Percentiles rank a stretch among this genome's conserved stretches.
Conservation (phyloP, 1,140 invertebrate species). For the Triops longicaudatus region DNA sequence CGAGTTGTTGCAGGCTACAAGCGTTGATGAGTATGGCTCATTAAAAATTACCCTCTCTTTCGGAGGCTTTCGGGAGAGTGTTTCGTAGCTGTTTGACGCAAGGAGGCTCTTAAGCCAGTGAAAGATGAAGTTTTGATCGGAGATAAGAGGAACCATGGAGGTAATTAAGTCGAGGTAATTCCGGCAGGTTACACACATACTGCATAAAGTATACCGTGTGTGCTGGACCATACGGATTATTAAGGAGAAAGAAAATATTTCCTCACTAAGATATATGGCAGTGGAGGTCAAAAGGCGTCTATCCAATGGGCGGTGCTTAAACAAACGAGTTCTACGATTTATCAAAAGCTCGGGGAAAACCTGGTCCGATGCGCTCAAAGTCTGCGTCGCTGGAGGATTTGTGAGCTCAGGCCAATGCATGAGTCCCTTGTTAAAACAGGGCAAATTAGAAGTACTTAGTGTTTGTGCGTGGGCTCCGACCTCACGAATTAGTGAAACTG, state of each 20-base stretch:
- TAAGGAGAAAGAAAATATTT: not conserved
- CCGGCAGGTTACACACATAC: not conserved
- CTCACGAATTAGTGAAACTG: slow-evolving; percentile 7
- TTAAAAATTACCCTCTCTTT: not conserved
- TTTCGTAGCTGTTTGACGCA: not conserved
- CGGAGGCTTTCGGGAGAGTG: not conserved
- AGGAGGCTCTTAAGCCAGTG: not conserved
- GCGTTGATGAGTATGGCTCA: slow-evolving; percentile 10
- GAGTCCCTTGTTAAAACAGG: not conserved
- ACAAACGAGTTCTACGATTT: slow-evolving; percentile 12
- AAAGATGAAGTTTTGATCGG: slow-evolving; percentile 5
- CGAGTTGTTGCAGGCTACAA: not conserved
- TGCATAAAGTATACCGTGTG: not conserved
- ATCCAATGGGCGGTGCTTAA: slow-evolving; percentile 6
- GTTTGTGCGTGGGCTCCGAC: not conserved
- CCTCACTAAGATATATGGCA: not conserved
- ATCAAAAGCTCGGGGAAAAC: not conserved
- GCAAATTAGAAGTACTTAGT: not conserved
- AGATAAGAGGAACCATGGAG: slow-evolving; percentile 6
- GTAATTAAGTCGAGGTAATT: not conserved
- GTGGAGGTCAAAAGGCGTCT: not conserved
- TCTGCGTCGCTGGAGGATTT: not conserved
- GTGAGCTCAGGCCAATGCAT: not conserved
- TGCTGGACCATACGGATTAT: slow-evolving; percentile 1
- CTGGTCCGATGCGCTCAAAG: not conserved